Evolutionary conservation across 53 echinoderm and acorn worm species (phyloP), one percentile per base, ranked within the genome.

Genomic region (Astropecten irregularis): DNA sequence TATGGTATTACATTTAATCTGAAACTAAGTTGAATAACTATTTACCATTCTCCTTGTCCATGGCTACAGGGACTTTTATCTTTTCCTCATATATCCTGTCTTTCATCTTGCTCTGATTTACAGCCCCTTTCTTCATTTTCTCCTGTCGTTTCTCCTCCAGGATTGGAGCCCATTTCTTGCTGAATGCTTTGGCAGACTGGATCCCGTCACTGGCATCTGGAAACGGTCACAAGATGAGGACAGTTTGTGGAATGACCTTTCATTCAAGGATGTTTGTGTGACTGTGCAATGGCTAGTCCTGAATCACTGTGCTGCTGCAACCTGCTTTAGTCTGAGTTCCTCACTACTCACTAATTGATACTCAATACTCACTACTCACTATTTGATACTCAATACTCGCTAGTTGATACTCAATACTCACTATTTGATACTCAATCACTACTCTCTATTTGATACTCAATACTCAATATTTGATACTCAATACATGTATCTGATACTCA

Each of bases 141-240:
- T 61, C 25, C n/a, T 29, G 14, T 48, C 6, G 32, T 8, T 83
- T 21, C 33, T 93, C 82, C 10, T 55, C 81, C 30, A 90, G 66
- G 48, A 34, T 85, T 33, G 88, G 88, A 18, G 85, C 66, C 95
- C 95, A 95, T 25, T 90, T 28, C 83, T 77, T 88, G 40, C 86
- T 77, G 47, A 95, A 91, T 8, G 62, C 77, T 48, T 73, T 64
- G 22, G 93, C 87, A 22, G 90, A 90, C 57, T 95, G 90, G 66
- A 95, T 84, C 2, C 95, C 95, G 76, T 91, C 60, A 20, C 56
- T 74, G 36, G 62, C 66, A 51, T 88, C 95, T 95, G 72, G 20
- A 28, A 54, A 18, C 21, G 28, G 22, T 11, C 28, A 69, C 3
- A 23, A 15, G 9, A 19, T 13, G 20, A 66, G 2, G 0, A 9